Base-by-base conservation (phyloP, 2,797 vertebrate species). In the Phaenicophaeus curvirostris region DNA sequence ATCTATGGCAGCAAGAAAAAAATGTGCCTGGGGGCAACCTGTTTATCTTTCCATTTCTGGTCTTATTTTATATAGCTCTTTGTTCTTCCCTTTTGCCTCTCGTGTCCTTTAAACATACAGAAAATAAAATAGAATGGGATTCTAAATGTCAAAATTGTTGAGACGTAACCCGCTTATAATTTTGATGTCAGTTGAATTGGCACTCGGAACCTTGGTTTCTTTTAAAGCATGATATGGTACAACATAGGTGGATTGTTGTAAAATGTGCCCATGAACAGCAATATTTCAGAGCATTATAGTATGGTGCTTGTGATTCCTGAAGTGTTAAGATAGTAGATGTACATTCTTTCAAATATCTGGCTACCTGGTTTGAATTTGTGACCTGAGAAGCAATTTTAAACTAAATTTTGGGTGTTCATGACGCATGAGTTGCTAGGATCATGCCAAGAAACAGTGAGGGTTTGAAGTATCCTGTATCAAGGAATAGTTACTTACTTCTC, bases 401-500 rank as follows among this genome's bases (percentile, higher is more conserved):
- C 31, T 37, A 14, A 30, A 46, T 50, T 68, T 48, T 10, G 9
- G 55, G 17, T 3, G 8, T 54, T 75, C 71, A 5, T 58, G 20
- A 20, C 20, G 65, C 24, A 14, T 25, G 35, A 35, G 5, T 87
- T 59, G 68, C 27, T 28, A 53, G 35, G 9, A 63, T 78, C 28
- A 33, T 19, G 50, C 74, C 13, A 63, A 76, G 55, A 88, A 81
- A 42, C 9, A 53, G 3, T 67, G 37, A 12, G 13, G 39, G 15
- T 46, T 81, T 80, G 31, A 59, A 74, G 8, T 42, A 21, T 23
- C 23, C 6, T 69, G 0, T 39, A 37, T 86, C 31, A 82, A 80
- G 37, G 17, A 58, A 73, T 27, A 62, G 69, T 83, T 73, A 31
- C 10, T 63, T 78, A 77, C 57, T 94, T 96, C 91, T 77, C 37